Base-by-base conservation (phyloP, 92 coral and sea anemone species). In the Porites lobata region DNA sequence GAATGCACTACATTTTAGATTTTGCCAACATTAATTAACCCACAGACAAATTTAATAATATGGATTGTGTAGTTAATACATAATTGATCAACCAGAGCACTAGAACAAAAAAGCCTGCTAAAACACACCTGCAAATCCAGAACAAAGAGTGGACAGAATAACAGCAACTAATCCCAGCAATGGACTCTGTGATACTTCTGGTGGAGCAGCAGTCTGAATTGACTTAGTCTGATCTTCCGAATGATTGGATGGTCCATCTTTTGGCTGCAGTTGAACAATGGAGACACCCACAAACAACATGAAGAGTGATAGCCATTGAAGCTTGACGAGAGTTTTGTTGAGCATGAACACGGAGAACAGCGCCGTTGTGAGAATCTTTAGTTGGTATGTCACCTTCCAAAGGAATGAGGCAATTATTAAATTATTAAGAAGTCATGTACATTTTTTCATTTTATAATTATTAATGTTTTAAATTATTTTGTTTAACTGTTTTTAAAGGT, bases 321-420 rank as follows among this genome's bases (percentile, higher is more conserved):
- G 71, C 76, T 83, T 92, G 32, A 91, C 90, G 14, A 98, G 97
- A 3, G 88, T 86, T 85, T 92, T 98, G 65, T 94, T 98, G 3
- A 98, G 90, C 94, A 98, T 94, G 59, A 98, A 64, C 19, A 98
- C 99, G 32, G 99, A 98, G 76, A 98, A 90, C 78, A 98, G 76
- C 2, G 99, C 99, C 32, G 99, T 98, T 10, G 99, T 95, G 22
- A 98, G 95, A 77, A 98, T 95, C 75, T 98, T 98, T 21, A 98
- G 85, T 58, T 95, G 99, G 72, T 95, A 98, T 7, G 98, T 94
- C 64, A 98, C 99, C 99, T 97, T 85, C 8, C 26, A 59, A 9
- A 1, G 62, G 15, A 50, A 15, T 15, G 1, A 15, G 59, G 32
- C 32, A 38, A 4, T 38, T 38, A 38, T 38, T 38, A 38, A 38